A percentile compares a stretch with the other conserved stretches of the same genome.
phyloP scores from a whole-genome alignment of 2,113 vertebrate genomes.

The Cyrtonyx montezumae region DNA sequence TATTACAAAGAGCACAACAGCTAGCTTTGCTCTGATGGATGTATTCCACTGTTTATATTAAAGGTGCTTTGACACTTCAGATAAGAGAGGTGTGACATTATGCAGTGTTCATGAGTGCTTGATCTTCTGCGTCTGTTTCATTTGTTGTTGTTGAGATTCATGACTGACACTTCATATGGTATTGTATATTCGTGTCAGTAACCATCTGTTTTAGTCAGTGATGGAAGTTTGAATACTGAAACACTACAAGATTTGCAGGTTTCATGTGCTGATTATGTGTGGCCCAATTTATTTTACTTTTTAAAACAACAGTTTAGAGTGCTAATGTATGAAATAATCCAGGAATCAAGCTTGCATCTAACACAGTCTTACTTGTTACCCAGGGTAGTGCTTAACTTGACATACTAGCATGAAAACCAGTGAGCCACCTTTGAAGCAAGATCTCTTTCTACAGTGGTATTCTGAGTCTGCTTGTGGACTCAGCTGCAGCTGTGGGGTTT shows the following conservation, averaged over 20 bases:
- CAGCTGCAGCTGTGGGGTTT: neutral
- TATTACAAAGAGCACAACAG: neutral
- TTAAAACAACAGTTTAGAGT: too few relatives aligned
- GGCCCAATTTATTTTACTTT: too few relatives aligned
- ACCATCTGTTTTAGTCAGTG: neutral
- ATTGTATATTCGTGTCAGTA: neutral
- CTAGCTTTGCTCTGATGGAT: constrained; percentile 1
- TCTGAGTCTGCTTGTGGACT: neutral
- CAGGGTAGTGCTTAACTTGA: neutral
- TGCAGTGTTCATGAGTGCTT: neutral
- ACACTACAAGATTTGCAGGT: neutral
- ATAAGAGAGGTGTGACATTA: constrained; percentile 37
- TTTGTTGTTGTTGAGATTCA: neutral
- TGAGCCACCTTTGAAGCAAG: neutral
- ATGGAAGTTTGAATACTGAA: neutral
- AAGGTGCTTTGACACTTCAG: constrained; percentile 2
- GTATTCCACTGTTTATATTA: neutral
- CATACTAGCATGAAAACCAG: neutral
- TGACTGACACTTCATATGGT: neutral
- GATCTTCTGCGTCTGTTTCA: neutral
- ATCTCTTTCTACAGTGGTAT: neutral
- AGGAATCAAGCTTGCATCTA: neutral
- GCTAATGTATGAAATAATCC: neutral
- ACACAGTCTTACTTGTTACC: neutral
- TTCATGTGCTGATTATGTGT: neutral